Evolutionary conservation across 2,888 invertebrate species (phyloP).

Genomic region (Toxonevra muliebris): DNA sequence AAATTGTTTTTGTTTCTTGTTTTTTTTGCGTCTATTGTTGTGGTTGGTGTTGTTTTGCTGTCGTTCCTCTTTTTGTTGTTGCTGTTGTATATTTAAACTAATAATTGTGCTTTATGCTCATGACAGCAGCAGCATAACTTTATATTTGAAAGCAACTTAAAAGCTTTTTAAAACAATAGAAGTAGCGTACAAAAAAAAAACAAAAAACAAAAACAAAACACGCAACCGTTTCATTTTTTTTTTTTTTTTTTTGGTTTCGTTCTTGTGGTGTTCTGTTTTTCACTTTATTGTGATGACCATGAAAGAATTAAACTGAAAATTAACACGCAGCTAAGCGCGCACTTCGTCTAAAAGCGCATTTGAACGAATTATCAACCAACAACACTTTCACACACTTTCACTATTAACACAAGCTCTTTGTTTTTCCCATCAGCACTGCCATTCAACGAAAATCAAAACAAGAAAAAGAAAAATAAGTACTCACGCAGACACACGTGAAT

Average conservation of each 20-base stretch:
- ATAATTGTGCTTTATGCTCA: constrained; percentile 9
- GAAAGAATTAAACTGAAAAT: constrained; percentile 1
- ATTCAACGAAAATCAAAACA: no score
- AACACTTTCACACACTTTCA: background rate
- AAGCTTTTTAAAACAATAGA: background rate
- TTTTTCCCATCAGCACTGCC: no score
- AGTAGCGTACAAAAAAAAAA: no score
- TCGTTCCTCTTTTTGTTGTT: background rate
- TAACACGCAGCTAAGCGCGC: background rate
- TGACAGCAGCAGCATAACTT: background rate
- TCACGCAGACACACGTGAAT: no score
- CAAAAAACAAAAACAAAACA: no score
- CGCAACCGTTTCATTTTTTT: no score
- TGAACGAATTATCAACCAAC: background rate
- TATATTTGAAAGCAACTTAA: background rate
- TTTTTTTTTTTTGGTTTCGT: no score
- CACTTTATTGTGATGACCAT: background rate
- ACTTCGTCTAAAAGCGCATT: background rate
- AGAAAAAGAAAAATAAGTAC: no score
- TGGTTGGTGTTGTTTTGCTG: background rate
- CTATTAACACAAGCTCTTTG: background rate
- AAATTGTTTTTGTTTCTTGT: background rate
- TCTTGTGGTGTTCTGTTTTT: no score
- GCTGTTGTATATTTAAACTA: background rate
- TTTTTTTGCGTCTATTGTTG: background rate